Evolutionary conservation across 1,140 invertebrate species (phyloP).

Genomic region (Drosophila quadrilineata): DNA sequence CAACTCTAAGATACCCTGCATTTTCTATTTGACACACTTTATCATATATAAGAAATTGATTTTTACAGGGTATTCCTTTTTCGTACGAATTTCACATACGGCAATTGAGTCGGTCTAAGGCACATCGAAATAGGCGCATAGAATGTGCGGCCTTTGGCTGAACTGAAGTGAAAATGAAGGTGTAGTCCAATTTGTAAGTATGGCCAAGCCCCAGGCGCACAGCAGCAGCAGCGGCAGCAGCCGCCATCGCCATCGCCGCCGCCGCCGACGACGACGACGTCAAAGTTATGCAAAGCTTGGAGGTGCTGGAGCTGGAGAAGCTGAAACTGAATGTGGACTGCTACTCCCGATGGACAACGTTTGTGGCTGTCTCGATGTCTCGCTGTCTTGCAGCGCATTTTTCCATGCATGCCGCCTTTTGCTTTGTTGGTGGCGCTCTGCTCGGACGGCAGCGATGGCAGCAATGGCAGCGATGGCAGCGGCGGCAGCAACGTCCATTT

Average conservation of each 20-base stretch:
- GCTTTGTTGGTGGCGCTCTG: conserved; percentile 76
- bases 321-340: conserved; percentile 15
- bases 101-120: conserved; percentile 25
- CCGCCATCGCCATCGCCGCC: background rate
- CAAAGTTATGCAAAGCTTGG: conserved; percentile 71
- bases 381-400: conserved; percentile 65
- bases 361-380: conserved; percentile 1
- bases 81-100: conserved; percentile 5
- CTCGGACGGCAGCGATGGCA: conserved; percentile 1
- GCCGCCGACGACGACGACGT: background rate
- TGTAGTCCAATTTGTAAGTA: conserved; percentile 81
- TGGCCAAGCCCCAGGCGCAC: conserved; percentile 70
- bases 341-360: conserved; percentile 56
- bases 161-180: conserved; percentile 78
- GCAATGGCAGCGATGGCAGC: conserved; percentile 3
- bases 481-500: conserved; percentile 47
- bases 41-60: too few species aligned
- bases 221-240: conserved; percentile 5
- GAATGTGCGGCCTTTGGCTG: conserved; percentile 38
- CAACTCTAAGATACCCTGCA: too few species aligned
- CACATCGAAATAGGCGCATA: background rate
- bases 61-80: too few species aligned
- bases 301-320: conserved; percentile 1
- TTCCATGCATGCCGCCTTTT: conserved; percentile 74
- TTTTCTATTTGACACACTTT: too few species aligned